Percentiles rank a stretch among this genome's conserved stretches.
These are phyloP conservation scores for Psilopogon haemacephalus DNA, from an alignment of 2,113 vertebrate genomes.

Conservation along the genomic window DNA sequence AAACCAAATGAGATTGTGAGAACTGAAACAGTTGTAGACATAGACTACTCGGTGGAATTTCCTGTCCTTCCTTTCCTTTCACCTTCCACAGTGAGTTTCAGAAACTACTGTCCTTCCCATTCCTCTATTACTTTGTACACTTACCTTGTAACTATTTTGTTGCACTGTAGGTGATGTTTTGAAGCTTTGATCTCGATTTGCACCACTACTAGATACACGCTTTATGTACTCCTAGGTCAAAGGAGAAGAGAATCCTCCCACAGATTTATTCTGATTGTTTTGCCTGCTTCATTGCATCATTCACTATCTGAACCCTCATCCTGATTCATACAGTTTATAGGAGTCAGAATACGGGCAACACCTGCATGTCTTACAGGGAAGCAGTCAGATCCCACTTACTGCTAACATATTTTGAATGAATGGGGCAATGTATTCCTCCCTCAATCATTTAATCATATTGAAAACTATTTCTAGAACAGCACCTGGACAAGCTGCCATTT, in stretches of 20 bases:
- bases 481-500: conserved; percentile 1
- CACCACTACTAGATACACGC: not conserved
- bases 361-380: not conserved
- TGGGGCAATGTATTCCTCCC: not conserved
- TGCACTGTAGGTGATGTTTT: not conserved
- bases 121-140: not conserved
- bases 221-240: not conserved
- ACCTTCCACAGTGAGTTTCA: not conserved
- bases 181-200: not conserved
- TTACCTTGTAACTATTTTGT: not conserved
- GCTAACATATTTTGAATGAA: not conserved
- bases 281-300: not conserved
- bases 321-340: not conserved
- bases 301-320: not conserved
- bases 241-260: not conserved
- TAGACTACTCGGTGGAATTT: not conserved
- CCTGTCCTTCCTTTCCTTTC: not conserved
- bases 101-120: not conserved
- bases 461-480: not conserved
- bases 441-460: not conserved
- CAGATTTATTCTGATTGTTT: not conserved
- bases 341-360: not conserved
- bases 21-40: not conserved
- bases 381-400: not conserved
- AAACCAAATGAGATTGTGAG: not conserved